These are phyloP conservation scores for Sparidentex hasta DNA, from an alignment of 2,797 vertebrate genomes.

Conservation along the genomic window DNA sequence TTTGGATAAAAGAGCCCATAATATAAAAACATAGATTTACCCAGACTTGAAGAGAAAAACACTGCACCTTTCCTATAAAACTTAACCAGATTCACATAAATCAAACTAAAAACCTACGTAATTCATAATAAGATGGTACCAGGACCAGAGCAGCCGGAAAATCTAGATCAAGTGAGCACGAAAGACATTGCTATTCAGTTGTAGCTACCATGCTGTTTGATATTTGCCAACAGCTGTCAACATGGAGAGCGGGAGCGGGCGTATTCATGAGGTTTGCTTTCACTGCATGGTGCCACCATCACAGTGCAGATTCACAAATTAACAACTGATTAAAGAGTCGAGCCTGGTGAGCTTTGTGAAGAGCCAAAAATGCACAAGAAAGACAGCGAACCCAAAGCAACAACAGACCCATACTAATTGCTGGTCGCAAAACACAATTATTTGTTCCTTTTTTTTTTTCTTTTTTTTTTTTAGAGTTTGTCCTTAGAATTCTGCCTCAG, in stretches of 20 bases:
- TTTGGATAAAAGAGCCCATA: constrained; percentile 9
- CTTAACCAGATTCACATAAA: background rate
- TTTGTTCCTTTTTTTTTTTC: background rate
- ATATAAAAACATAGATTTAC: constrained; percentile 24
- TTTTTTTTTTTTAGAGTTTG: constrained; percentile 5
- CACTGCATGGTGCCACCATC: constrained; percentile 35
- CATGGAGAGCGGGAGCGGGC: constrained; percentile 14
- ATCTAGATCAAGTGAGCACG: constrained; percentile 14
- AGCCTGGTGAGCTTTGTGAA: constrained; percentile 1
- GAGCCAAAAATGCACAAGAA: constrained; percentile 7
- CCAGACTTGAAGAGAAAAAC: background rate
- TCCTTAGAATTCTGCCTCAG: constrained; percentile 12
- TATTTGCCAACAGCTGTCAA: constrained; percentile 53
- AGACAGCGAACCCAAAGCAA: constrained; percentile 8
- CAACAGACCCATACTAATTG: background rate
- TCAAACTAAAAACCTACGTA: background rate
- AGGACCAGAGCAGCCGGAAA: constrained; percentile 3
- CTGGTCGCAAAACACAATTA: constrained; percentile 21
- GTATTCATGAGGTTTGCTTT: constrained; percentile 31
- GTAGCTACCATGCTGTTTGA: constrained; percentile 35
- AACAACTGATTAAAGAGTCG: constrained; percentile 26
- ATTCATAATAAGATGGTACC: background rate
- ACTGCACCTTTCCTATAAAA: background rate
- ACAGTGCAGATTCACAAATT: constrained; percentile 35
- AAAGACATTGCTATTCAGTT: constrained; percentile 38